Percentiles rank a stretch among this genome's conserved stretches.
These are phyloP conservation scores for Tholera decimalis DNA, from an alignment of 2,888 invertebrate species.

Conservation along the genomic window DNA sequence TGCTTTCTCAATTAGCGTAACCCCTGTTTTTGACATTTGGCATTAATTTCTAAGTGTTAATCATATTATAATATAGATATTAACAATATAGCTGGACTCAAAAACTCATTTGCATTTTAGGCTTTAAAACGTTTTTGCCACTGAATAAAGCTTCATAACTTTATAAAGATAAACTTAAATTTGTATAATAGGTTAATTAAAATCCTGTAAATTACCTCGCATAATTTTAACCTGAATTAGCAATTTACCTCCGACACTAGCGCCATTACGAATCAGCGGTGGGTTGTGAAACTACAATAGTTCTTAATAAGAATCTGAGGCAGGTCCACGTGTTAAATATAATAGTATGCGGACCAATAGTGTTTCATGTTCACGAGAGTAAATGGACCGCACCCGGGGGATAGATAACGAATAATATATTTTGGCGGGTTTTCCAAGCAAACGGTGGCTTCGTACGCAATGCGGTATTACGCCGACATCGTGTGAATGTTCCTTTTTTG, in stretches of 20 bases:
- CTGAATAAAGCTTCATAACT: constrained; percentile 16
- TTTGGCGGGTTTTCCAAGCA: constrained; percentile 82
- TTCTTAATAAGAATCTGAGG: constrained; percentile 52
- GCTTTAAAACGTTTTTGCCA: constrained; percentile 2
- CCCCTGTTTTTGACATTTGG: constrained; percentile 31
- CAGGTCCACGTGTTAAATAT: constrained; percentile 61
- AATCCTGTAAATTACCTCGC: constrained; percentile 6
- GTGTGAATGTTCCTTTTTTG: constrained; percentile 65
- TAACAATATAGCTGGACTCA: constrained; percentile 15
- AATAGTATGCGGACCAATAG: constrained; percentile 78
- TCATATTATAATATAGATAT: constrained; percentile 28
- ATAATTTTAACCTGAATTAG: constrained; percentile 15
- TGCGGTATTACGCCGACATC: constrained; percentile 62
- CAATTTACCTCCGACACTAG: constrained; percentile 23
- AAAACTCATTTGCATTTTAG: constrained; percentile 27
- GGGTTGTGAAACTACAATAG: constrained; percentile 33
- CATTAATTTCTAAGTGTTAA: constrained; percentile 35
- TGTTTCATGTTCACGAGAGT: constrained; percentile 70
- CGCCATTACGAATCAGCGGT: constrained; percentile 45
- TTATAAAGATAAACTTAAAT: constrained; percentile 28
- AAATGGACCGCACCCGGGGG: constrained; percentile 79
- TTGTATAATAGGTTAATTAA: constrained; percentile 23
- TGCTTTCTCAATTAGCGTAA: constrained; percentile 37
- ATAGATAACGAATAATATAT: constrained; percentile 87
- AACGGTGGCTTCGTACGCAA: constrained; percentile 67